phyloP scores from a whole-genome alignment of 2,797 vertebrate species.

The Tenualosa ilisha region DNA sequence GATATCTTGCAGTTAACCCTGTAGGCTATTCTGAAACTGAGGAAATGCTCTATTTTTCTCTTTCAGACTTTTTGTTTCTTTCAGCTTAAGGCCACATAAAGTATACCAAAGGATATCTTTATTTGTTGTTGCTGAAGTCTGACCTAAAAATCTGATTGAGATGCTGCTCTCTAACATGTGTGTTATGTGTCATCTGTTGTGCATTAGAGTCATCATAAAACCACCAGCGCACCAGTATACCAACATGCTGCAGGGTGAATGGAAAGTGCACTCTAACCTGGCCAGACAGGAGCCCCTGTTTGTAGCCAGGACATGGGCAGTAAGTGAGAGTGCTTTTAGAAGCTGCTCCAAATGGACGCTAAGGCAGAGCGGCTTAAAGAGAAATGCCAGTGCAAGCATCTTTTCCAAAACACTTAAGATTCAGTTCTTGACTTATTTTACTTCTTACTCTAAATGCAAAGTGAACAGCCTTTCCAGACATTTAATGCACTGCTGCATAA shows the following conservation, averaged over 20 bases:
- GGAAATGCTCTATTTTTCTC: not conserved
- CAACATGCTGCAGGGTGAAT: slow-evolving; percentile 2
- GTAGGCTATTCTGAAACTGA: not conserved
- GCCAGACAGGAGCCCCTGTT: slow-evolving; percentile 4
- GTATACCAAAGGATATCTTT: not conserved
- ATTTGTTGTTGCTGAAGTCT: not conserved
- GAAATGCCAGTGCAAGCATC: slow-evolving; percentile 38
- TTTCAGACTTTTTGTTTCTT: not conserved
- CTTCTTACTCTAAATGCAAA: slow-evolving; percentile 31
- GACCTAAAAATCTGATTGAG: not conserved
- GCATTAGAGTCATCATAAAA: not conserved
- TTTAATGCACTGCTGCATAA: slow-evolving; percentile 13
- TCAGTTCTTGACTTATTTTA: slow-evolving; percentile 30
- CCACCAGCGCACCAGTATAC: not conserved
- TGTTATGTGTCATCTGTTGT: not conserved
- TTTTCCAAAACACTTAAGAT: slow-evolving; percentile 38
- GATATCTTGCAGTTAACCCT: not conserved
- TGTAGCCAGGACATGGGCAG: not conserved
- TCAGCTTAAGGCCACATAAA: not conserved
- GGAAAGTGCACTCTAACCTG: not conserved
- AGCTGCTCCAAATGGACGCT: slow-evolving; percentile 25
- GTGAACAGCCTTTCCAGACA: slow-evolving; percentile 25
- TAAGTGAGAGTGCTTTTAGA: slow-evolving; percentile 16
- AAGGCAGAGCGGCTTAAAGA: slow-evolving; percentile 25
- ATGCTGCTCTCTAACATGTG: not conserved